These are phyloP conservation scores for Pandemis corylana DNA, from an alignment of 2,888 invertebrate genomes.

Conservation along the genomic window DNA sequence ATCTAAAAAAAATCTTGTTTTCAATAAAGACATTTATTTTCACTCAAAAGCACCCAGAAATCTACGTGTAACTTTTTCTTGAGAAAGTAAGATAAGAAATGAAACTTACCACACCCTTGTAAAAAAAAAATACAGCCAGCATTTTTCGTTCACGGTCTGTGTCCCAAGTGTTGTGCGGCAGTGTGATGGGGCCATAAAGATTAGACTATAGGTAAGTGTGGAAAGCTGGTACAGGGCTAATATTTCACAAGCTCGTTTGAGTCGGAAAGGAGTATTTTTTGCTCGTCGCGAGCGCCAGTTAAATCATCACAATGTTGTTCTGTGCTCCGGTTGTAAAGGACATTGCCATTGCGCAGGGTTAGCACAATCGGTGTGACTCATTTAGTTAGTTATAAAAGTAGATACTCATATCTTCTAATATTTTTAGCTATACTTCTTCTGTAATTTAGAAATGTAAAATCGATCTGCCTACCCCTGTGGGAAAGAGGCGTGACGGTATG, in stretches of 20 bases:
- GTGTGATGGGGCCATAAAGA: conserved; percentile 42
- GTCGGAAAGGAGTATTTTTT: conserved; percentile 73
- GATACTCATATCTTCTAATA: no score
- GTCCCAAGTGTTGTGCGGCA: background rate
- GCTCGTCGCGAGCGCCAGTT: conserved; percentile 68
- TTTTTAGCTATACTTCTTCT: no score
- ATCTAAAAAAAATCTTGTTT: no score
- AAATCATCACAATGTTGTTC: conserved; percentile 76
- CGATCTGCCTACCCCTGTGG: no score
- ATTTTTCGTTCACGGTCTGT: background rate
- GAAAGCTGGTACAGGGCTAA: conserved; percentile 53
- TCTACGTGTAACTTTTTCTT: no score
- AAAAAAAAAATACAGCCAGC: background rate
- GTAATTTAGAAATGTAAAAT: no score
- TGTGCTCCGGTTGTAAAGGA: conserved; percentile 66
- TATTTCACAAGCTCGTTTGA: conserved; percentile 56
- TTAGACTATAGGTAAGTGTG: conserved; percentile 38
- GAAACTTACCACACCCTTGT: background rate
- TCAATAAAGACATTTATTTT: background rate
- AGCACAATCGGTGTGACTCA: conserved; percentile 28
- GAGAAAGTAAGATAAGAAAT: background rate
- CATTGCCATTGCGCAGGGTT: conserved; percentile 68
- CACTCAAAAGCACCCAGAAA: background rate
- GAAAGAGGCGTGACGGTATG: no score
- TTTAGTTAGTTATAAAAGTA: background rate